Conservation (phyloP, 2,113 vertebrate genomes). For the Enhydra lutris region DNA sequence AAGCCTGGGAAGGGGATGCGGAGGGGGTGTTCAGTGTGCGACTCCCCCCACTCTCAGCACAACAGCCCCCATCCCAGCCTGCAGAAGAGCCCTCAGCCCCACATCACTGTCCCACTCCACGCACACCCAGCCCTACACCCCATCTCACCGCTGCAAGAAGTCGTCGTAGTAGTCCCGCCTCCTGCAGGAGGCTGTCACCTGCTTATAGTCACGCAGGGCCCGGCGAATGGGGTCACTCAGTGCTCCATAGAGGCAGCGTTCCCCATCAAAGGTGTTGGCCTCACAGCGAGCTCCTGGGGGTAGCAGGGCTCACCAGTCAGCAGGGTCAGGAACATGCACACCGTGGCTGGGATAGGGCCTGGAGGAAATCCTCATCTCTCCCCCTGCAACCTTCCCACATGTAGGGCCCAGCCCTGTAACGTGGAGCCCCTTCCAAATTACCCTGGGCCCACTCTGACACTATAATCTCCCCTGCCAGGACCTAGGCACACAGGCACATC, state of each 20-base stretch:
- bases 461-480: not conserved
- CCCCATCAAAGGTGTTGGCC: constrained; percentile 97
- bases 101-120: not conserved
- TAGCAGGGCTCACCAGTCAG: not conserved
- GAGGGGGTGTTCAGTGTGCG: not conserved
- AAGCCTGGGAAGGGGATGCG: constrained; percentile 81
- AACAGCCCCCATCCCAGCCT: accelerated
- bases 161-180: constrained; percentile 92
- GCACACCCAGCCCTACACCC: accelerated
- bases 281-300: constrained; percentile 93
- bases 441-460: not conserved
- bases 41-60: not conserved
- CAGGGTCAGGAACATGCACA: not conserved
- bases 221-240: constrained; percentile 92
- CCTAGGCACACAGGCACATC: not conserved
- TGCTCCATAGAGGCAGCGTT: constrained; percentile 94
- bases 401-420: not conserved
- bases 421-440: not conserved
- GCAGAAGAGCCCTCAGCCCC: no score
- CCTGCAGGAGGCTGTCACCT: constrained; percentile 91
- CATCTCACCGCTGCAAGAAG: constrained; percentile 92
- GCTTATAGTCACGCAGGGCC: constrained; percentile 94
- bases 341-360: not conserved
- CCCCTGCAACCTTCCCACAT: not conserved
- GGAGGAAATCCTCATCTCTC: not conserved